Evolutionary conservation across 2,113 vertebrate genomes (phyloP).

Genomic region (Synodontis membranacea): DNA sequence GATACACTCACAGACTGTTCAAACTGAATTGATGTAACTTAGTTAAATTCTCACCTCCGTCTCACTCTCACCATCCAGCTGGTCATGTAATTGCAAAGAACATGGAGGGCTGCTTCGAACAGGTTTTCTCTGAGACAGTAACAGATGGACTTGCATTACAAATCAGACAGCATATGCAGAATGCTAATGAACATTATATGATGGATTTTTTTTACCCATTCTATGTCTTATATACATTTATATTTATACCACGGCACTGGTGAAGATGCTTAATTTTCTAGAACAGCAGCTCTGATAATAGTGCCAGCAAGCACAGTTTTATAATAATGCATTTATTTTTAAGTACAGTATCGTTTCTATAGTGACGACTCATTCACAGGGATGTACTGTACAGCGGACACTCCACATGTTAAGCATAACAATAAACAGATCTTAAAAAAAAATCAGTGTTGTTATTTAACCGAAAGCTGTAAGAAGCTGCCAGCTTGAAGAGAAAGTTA

Average conservation of each 20-base stretch:
- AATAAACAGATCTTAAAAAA: background rate
- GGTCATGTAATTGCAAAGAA: constrained; percentile 62
- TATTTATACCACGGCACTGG: background rate
- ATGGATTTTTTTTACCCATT: background rate
- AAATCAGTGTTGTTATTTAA: background rate
- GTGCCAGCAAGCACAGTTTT: background rate
- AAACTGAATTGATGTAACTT: background rate
- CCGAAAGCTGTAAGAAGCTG: background rate
- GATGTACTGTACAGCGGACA: background rate
- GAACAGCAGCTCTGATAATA: background rate
- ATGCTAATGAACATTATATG: background rate
- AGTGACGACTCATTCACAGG: background rate
- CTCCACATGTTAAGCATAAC: background rate
- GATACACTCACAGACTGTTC: background rate
- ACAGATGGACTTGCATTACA: constrained; percentile 23
- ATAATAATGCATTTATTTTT: background rate
- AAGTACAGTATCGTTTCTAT: background rate
- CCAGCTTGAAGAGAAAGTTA: background rate
- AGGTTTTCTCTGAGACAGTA: constrained; percentile 48
- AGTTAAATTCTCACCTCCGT: constrained; percentile 56
- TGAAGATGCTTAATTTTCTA: background rate
- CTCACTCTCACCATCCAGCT: constrained; percentile 54
- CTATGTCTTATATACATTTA: background rate
- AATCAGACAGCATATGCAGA: constrained; percentile 9
- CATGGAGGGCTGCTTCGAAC: constrained; percentile 59